Conservation (phyloP, 2,797 vertebrate genomes). For the Anas acuta region DNA sequence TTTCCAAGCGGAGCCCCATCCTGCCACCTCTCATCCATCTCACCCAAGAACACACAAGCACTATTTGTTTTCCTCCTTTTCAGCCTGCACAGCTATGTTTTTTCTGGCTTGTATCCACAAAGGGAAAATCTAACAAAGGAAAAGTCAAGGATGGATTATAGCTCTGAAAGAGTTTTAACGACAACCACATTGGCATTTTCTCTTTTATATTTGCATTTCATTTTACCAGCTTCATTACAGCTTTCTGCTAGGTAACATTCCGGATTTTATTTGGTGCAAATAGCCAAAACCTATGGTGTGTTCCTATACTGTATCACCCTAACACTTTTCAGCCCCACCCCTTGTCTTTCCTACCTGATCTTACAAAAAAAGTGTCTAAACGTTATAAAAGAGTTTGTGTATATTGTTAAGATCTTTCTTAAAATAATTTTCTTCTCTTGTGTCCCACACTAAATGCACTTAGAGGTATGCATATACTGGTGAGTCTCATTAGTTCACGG, state of each 20-base stretch:
- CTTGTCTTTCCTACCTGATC: background rate
- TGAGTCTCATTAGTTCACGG: background rate
- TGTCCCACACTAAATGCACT: background rate
- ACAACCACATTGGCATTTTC: conserved; percentile 75
- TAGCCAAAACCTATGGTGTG: background rate
- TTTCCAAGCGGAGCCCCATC: conserved; percentile 27
- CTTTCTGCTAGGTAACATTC: conserved; percentile 11
- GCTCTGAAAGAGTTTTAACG: conserved; percentile 71
- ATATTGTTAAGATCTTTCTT: background rate
- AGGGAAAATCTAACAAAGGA: conserved; percentile 73
- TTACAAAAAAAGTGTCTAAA: background rate
- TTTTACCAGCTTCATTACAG: conserved; percentile 41
- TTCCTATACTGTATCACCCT: background rate
- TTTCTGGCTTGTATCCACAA: conserved; percentile 74
- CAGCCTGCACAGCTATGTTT: conserved; percentile 70
- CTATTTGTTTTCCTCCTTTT: conserved; percentile 52
- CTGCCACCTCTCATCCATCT: conserved; percentile 44
- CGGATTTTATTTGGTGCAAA: conserved; percentile 13
- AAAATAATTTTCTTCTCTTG: background rate
- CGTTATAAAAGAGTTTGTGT: background rate
- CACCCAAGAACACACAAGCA: conserved; percentile 39
- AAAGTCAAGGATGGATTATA: conserved; percentile 73
- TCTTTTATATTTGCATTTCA: conserved; percentile 44
- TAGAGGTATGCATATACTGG: background rate
- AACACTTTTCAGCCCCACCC: background rate